Evolutionary conservation across 2,113 vertebrate species (phyloP).

Genomic region (Uria aalge): DNA sequence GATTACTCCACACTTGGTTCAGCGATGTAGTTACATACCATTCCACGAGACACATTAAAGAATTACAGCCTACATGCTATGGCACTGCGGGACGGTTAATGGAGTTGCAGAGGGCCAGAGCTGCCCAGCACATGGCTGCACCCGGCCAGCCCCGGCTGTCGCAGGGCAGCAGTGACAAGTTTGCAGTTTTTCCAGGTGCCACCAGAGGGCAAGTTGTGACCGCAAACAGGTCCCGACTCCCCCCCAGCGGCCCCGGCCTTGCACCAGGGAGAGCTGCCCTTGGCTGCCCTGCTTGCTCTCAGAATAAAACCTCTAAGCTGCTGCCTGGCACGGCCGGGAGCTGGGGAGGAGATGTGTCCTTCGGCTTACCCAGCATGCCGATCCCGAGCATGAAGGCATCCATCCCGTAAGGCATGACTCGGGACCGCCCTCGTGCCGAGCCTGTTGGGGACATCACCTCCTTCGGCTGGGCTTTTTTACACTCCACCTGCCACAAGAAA

Average conservation of each 20-base stretch:
- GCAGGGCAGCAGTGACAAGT: not conserved
- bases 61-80: not conserved
- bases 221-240: not conserved
- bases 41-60: not conserved
- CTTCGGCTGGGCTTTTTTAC: slow-evolving; percentile 99
- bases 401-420: slow-evolving; percentile 99
- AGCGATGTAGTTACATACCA: not conserved
- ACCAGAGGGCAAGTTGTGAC: slow-evolving; percentile 70
- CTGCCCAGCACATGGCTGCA: not conserved
- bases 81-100: fast-evolving
- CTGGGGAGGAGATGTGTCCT: not conserved
- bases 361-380: slow-evolving; percentile 94
- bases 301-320: not conserved
- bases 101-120: not conserved
- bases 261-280: slow-evolving; percentile 7
- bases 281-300: not conserved
- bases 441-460: slow-evolving; percentile 99
- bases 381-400: slow-evolving; percentile 99
- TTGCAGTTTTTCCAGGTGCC: slow-evolving; percentile 58
- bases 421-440: slow-evolving; percentile 92
- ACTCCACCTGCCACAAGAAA: slow-evolving; percentile 89
- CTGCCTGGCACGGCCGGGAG: not conserved
- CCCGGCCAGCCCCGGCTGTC: not conserved
- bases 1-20: not conserved
- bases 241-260: not conserved